Percentiles rank a stretch among this genome's conserved stretches.
Conservation (phyloP, 2,113 vertebrate genomes). For the Caretta caretta region DNA sequence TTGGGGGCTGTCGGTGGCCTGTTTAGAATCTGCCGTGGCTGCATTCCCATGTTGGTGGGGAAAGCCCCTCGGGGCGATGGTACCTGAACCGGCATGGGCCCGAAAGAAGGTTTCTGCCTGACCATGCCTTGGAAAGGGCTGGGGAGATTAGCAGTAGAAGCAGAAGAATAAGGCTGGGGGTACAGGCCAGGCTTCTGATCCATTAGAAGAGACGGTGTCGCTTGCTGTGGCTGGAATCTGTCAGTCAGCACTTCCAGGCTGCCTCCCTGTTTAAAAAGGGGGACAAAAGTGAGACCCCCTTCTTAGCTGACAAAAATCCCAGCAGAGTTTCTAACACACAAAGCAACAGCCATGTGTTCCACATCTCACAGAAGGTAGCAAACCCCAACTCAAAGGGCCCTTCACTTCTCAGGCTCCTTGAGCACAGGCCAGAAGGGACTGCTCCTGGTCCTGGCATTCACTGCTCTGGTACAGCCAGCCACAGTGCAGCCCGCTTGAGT, state of each 20-base stretch:
- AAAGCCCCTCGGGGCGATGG: slow-evolving; percentile 83
- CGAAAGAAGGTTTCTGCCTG: slow-evolving; percentile 84
- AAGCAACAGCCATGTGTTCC: neutral
- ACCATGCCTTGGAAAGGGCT: slow-evolving; percentile 84
- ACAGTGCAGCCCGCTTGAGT: accelerated
- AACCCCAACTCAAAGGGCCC: neutral
- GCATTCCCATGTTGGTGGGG: slow-evolving; percentile 81
- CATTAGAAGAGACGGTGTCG: slow-evolving; percentile 80
- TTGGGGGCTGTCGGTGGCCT: slow-evolving; percentile 83
- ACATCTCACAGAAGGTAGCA: neutral
- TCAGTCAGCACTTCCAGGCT: slow-evolving; percentile 87
- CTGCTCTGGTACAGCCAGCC: accelerated
- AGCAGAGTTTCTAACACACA: neutral
- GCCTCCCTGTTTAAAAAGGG: slow-evolving; percentile 83
- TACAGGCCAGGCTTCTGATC: slow-evolving; percentile 88
- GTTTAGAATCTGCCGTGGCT: slow-evolving; percentile 80
- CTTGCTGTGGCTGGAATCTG: slow-evolving; percentile 82
- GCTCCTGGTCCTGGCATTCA: neutral
- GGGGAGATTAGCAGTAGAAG: slow-evolving; percentile 75
- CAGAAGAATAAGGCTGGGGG: slow-evolving; percentile 85
- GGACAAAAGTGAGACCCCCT: neutral
- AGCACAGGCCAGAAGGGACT: neutral
- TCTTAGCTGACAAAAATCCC: neutral
- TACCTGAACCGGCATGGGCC: slow-evolving; percentile 77
- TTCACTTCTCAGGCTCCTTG: neutral